Evolutionary conservation across 2,888 invertebrate genomes (phyloP), one percentile per base, ranked within the genome.

Genomic region (Plutella xylostella): DNA sequence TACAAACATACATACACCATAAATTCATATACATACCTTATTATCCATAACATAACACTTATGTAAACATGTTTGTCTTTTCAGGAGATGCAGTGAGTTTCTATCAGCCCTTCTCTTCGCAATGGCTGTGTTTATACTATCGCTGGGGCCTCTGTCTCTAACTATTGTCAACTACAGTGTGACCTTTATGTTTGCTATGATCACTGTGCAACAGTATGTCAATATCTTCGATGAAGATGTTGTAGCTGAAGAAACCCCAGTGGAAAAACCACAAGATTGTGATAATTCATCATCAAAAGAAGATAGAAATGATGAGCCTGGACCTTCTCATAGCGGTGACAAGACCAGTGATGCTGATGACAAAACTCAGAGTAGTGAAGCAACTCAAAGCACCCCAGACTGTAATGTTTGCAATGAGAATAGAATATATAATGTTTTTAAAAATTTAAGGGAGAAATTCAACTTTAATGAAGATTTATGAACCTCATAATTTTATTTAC

Each of bases 141-240:
- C 87, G 5, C 83, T 88, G 50, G 87, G 88, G 2, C 88, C 89
- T 17, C 75, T 88, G 40, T 86, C 88, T 0, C 58, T 90, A 5
- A 85, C 86, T 53, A 73, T 88, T 14, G 74, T 91, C 6, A 88
- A 87, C 57, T 87, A 86, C 56, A 72, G 88, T 21, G 72, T 90
- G 35, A 74, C 87, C 14, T 64, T 76, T 5, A 78, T 86, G 51
- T 86, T 89, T 55, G 63, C 74, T 3, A 49, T 87, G 3, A 79
- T 90, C 20, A 84, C 86, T 4, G 18, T 85, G 6, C 89, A 90
- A 57, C 90, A 90, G 56, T 42, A 87, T 12, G 70, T 77, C 58
- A 63, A 79, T 49, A 53, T n/a, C n/a, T n/a, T n/a, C n/a, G 52
- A 34, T 9, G 11, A 20, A 22, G 66, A 69, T 47, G 56, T 55